Percentiles rank a stretch among this genome's conserved stretches.
Evolutionary conservation across 2,797 vertebrate species (phyloP).

Genomic region (Cirrhinus mrigala): DNA sequence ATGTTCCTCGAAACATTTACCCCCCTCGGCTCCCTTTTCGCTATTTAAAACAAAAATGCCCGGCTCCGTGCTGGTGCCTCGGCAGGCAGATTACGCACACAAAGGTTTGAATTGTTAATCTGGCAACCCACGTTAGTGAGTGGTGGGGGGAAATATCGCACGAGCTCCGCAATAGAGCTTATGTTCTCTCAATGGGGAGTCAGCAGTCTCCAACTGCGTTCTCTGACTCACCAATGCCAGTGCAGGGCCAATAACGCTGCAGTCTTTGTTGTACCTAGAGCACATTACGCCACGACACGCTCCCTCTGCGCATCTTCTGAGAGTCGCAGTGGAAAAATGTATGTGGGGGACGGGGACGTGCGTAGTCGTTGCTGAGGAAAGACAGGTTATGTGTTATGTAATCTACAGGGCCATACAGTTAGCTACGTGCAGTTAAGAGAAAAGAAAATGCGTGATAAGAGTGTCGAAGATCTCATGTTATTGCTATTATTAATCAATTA

Average conservation of each 20-base stretch:
- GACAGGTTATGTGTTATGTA: slow-evolving; percentile 7
- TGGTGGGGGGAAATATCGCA: slow-evolving; percentile 72
- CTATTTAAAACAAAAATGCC: slow-evolving; percentile 50
- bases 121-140: slow-evolving; percentile 70
- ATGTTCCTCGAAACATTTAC: slow-evolving; percentile 38
- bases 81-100: slow-evolving; percentile 64
- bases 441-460: not conserved
- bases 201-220: slow-evolving; percentile 66
- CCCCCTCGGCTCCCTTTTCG: slow-evolving; percentile 36
- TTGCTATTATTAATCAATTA: not conserved
- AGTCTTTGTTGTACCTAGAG: slow-evolving; percentile 74
- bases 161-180: slow-evolving; percentile 77
- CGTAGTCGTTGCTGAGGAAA: slow-evolving; percentile 32
- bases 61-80: slow-evolving; percentile 63
- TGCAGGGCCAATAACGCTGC: slow-evolving; percentile 72
- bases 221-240: slow-evolving; percentile 61
- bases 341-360: slow-evolving; percentile 58
- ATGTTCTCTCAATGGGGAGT: slow-evolving; percentile 80
- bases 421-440: not conserved
- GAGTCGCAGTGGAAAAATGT: slow-evolving; percentile 58
- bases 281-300: slow-evolving; percentile 75
- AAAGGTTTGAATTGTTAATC: slow-evolving; percentile 77
- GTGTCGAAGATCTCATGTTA: not conserved
- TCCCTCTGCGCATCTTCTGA: slow-evolving; percentile 58
- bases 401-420: not conserved